Evolutionary conservation across 2,797 vertebrate genomes (phyloP).

Genomic region (Eulemur albifrons): DNA sequence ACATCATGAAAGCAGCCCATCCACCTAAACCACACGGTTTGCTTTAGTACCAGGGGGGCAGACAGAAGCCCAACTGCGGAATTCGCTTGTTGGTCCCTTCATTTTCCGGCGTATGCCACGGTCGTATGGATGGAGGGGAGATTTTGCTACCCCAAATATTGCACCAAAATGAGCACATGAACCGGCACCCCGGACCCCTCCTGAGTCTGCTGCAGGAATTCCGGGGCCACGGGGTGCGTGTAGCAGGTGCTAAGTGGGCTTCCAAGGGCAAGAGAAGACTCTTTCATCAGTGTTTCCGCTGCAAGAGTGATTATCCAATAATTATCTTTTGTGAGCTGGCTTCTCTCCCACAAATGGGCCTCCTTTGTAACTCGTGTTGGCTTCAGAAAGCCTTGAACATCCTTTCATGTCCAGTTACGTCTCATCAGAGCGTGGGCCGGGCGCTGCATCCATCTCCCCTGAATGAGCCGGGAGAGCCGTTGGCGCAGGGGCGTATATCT

Average conservation of each 20-base stretch:
- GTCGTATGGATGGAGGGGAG: background rate
- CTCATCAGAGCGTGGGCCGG: background rate
- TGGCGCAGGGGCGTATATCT: background rate
- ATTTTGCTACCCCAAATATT: background rate
- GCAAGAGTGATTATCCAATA: background rate
- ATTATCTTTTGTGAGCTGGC: background rate
- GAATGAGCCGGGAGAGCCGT: background rate
- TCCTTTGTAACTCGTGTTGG: background rate
- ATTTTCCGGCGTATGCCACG: background rate
- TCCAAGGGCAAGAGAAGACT: background rate
- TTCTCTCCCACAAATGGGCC: background rate
- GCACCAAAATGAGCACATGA: accelerated
- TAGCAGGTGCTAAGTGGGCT: background rate
- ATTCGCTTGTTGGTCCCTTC: background rate
- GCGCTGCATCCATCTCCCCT: background rate
- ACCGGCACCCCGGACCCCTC: too few species aligned
- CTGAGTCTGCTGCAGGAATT: background rate
- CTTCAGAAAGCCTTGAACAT: background rate
- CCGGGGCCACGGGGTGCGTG: accelerated
- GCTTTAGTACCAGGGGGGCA: background rate
- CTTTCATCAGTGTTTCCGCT: background rate
- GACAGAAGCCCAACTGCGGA: background rate
- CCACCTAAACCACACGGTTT: accelerated
- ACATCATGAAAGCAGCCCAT: background rate
- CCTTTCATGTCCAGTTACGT: slow-evolving; percentile 28